Percentiles rank a stretch among this genome's conserved stretches.
phyloP scores from a whole-genome alignment of 1,140 invertebrate species.

The Archivesica marissinica region DNA sequence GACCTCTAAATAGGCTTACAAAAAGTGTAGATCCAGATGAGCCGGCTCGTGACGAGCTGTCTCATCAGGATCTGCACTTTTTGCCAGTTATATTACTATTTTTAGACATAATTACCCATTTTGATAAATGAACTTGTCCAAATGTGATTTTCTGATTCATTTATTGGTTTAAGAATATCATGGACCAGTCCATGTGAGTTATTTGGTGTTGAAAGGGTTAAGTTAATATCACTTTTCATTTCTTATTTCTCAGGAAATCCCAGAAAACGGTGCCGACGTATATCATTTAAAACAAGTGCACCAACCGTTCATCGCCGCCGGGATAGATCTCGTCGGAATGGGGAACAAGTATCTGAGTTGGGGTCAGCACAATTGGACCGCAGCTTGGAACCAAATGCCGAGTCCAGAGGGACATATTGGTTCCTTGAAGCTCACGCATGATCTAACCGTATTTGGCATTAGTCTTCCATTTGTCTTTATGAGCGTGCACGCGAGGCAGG shows the following conservation, averaged over 20 bases:
- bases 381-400: conserved; percentile 80
- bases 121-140: too few relatives aligned
- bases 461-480: conserved; percentile 85
- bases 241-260: conserved; percentile 90
- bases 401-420: conserved; percentile 86
- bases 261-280: conserved; percentile 95
- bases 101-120: too few relatives aligned
- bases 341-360: conserved; percentile 82
- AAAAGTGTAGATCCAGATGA: too few relatives aligned
- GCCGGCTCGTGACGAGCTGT: too few relatives aligned
- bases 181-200: too few relatives aligned
- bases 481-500: conserved; percentile 86
- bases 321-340: conserved; percentile 84
- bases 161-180: too few relatives aligned
- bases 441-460: conserved; percentile 86
- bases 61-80: too few relatives aligned
- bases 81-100: too few relatives aligned
- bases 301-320: conserved; percentile 86
- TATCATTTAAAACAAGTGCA: conserved; percentile 91
- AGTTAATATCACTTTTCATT: too few relatives aligned
- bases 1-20: too few relatives aligned
- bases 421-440: conserved; percentile 86
- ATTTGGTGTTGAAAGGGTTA: too few relatives aligned
- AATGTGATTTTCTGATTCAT: too few relatives aligned
- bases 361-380: conserved; percentile 83